Conservation (phyloP, 1,140 invertebrate genomes). For the Araneus ventricosus region DNA sequence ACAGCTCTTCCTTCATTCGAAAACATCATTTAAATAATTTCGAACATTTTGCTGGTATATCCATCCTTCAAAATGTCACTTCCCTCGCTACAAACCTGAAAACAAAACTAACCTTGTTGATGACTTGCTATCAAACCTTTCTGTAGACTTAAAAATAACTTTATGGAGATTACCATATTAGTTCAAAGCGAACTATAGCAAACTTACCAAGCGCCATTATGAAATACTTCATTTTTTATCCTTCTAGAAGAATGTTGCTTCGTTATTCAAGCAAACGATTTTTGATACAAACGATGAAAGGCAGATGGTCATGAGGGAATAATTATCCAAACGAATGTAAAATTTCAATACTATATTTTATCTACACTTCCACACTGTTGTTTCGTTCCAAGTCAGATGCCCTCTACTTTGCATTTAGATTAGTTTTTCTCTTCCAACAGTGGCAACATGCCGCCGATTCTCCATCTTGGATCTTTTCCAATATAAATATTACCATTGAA, state of each 20-base stretch:
- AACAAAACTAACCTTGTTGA: background rate
- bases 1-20: background rate
- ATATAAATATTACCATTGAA: constrained; percentile 54
- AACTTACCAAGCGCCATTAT: constrained; percentile 9
- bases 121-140: background rate
- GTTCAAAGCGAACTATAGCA: constrained; percentile 37
- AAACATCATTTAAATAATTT: background rate
- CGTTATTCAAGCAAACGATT: constrained; percentile 44
- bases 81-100: background rate
- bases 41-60: background rate
- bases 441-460: constrained; percentile 27
- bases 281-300: constrained; percentile 43
- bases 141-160: background rate
- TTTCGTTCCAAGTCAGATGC: constrained; percentile 46
- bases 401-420: constrained; percentile 71
- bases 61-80: constrained; percentile 26
- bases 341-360: constrained; percentile 74
- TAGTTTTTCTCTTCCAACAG: constrained; percentile 56
- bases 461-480: constrained; percentile 70
- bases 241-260: background rate
- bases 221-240: background rate
- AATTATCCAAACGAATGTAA: constrained; percentile 72
- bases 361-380: constrained; percentile 53
- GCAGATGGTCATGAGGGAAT: constrained; percentile 58
- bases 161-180: constrained; percentile 59